Evolutionary conservation across 1,140 invertebrate genomes (phyloP).

Genomic region (Phocides pigmalion): DNA sequence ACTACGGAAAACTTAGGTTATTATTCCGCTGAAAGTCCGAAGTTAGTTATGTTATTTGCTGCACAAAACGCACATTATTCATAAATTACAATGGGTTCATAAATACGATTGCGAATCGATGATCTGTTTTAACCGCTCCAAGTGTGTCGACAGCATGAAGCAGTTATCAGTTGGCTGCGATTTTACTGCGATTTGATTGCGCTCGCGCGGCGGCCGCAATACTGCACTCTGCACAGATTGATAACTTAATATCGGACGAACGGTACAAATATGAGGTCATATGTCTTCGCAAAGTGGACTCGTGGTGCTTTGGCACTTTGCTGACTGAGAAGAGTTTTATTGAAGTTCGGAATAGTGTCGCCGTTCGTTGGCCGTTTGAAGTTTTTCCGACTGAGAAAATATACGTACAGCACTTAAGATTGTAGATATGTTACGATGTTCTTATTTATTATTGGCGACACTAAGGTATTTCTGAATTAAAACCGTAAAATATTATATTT

Average conservation of each 20-base stretch:
- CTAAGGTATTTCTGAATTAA: too few species aligned
- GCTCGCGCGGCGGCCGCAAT: conserved; percentile 42
- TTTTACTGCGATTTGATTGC: conserved; percentile 67
- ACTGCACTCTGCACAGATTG: conserved; percentile 44
- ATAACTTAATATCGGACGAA: conserved; percentile 50
- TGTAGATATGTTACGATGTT: too few species aligned
- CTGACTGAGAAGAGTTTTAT: conserved; percentile 10
- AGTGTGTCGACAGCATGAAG: conserved; percentile 37
- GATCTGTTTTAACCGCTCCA: too few species aligned
- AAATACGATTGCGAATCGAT: too few species aligned
- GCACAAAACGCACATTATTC: too few species aligned
- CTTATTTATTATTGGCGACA: too few species aligned
- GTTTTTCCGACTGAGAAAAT: not conserved
- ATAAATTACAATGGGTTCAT: too few species aligned
- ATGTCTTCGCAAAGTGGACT: conserved; percentile 32
- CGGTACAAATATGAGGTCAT: conserved; percentile 34
- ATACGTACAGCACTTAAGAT: too few species aligned
- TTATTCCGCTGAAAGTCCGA: too few species aligned
- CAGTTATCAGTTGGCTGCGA: conserved; percentile 53
- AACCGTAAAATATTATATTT: too few species aligned
- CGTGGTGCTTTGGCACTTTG: conserved; percentile 15
- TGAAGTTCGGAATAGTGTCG: not conserved
- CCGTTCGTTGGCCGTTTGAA: not conserved
- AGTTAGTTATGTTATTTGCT: too few species aligned
- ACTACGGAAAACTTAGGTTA: too few species aligned